Base-by-base conservation (phyloP, 2,888 invertebrate genomes). In the Hemaris fuciformis region DNA sequence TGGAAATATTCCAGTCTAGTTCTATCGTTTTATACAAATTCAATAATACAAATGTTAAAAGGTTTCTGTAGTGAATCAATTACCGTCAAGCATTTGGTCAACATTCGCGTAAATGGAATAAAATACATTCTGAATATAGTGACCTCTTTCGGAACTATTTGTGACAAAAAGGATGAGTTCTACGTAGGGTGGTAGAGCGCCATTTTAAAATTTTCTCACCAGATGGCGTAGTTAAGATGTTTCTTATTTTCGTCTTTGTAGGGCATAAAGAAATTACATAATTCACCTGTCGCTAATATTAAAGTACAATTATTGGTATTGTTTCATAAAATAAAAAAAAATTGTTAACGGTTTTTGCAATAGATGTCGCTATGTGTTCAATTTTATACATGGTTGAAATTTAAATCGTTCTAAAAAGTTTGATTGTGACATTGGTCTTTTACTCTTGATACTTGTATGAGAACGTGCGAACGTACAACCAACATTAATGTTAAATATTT, bases 401-500 rank as follows among this genome's bases (percentile, higher is more conserved):
- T 31, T 2, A 15, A 22, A 31, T 7, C 10, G 8, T 27, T 18
- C 3, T 18, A 25, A 31, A 25, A 1, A 15, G 8, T 53, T 53
- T 31, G 27, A 18, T 4, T 27, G 6, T 27, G 4, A 31, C 27
- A 7, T 6, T 27, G 2, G 31, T 53, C 18, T 3, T 1, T 18
- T 31, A n/a, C n/a, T n/a, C n/a, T n/a, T n/a, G n/a, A n/a, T 43
- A 20, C 18, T 10, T 4, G 2, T n/a, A 61, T 42, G 57, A 45
- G 41, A 61, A 61, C 62, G 42, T 43, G 53, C 53, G 20, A 57
- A 18, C 42, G 31, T 43, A 46, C 42, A 18, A 53, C 57, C 58
- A 38, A 58, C 43, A 20, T 58, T 27, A 59, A n/a, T n/a, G 46
- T 62, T 48, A 53, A 57, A 34, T 34, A 53, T 57, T 41, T 56